A percentile compares a stretch with the other conserved stretches of the same genome.
Evolutionary conservation across 2,113 vertebrate species (phyloP).

Genomic region (Anoplopoma fimbria): DNA sequence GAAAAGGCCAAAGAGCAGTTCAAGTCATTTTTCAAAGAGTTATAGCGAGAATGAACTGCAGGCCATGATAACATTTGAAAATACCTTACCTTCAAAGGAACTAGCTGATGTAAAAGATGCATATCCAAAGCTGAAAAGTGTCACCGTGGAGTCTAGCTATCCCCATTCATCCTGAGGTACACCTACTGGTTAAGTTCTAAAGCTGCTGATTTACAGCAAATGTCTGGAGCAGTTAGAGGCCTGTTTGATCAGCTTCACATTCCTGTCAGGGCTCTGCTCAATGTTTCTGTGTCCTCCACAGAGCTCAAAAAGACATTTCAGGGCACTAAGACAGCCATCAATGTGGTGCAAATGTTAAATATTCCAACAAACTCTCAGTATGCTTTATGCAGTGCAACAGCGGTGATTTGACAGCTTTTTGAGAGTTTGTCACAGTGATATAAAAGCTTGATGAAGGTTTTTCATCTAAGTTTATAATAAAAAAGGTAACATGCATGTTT

Average conservation of each 20-base stretch:
- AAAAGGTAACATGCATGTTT: neutral
- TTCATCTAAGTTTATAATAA: neutral
- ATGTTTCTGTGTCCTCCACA: constrained; percentile 23
- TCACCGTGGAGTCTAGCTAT: constrained; percentile 8
- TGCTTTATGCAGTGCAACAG: neutral
- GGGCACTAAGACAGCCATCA: neutral
- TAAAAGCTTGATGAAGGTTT: neutral
- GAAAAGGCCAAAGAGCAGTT: neutral
- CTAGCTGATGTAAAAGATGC: constrained; percentile 1
- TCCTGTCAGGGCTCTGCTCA: neutral
- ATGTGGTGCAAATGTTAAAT: neutral
- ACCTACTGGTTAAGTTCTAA: constrained; percentile 4
- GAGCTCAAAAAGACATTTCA: constrained; percentile 12
- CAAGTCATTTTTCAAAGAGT: neutral
- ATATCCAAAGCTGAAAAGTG: constrained; percentile 4
- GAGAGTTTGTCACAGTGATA: neutral
- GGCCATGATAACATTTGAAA: constrained; percentile 1
- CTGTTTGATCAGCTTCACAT: constrained; percentile 45
- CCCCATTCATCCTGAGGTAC: neutral
- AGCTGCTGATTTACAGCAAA: constrained; percentile 17
- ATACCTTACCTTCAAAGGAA: constrained; percentile 38
- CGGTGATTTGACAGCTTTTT: neutral
- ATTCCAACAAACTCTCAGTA: no score
- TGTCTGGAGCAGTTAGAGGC: constrained; percentile 32
- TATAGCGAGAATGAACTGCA: neutral